phyloP scores from a whole-genome alignment of 2,888 invertebrate genomes.

The Coelogynopora nodosa region DNA sequence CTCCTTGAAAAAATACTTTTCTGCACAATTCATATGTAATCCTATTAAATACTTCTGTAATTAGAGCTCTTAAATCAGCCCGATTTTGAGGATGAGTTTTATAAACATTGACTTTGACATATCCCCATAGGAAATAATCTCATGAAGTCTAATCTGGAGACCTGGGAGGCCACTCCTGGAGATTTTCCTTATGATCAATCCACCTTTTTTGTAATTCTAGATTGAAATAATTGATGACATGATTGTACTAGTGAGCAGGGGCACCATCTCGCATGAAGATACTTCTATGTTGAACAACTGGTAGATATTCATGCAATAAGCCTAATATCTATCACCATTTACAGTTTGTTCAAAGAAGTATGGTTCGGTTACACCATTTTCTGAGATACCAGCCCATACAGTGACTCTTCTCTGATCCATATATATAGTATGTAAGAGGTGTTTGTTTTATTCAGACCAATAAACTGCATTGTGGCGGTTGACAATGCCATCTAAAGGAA shows the following conservation, averaged over 20 bases:
- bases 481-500: too few species aligned
- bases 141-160: neutral
- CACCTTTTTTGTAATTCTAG: neutral
- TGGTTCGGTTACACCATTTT: neutral
- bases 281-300: neutral
- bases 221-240: neutral
- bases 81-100: neutral
- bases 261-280: neutral
- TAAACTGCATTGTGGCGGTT: too few species aligned
- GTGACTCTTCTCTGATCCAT: neutral
- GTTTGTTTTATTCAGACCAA: too few species aligned
- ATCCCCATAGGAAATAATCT: neutral
- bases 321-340: neutral
- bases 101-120: neutral
- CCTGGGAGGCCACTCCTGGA: neutral
- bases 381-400: neutral
- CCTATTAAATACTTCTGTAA: neutral
- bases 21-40: neutral
- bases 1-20: neutral
- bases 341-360: neutral
- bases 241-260: neutral
- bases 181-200: neutral
- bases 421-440: too few species aligned
- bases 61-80: neutral
- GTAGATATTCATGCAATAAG: neutral